Evolutionary conservation across 2,113 vertebrate species (phyloP).

Genomic region (Lepisosteus oculatus): DNA sequence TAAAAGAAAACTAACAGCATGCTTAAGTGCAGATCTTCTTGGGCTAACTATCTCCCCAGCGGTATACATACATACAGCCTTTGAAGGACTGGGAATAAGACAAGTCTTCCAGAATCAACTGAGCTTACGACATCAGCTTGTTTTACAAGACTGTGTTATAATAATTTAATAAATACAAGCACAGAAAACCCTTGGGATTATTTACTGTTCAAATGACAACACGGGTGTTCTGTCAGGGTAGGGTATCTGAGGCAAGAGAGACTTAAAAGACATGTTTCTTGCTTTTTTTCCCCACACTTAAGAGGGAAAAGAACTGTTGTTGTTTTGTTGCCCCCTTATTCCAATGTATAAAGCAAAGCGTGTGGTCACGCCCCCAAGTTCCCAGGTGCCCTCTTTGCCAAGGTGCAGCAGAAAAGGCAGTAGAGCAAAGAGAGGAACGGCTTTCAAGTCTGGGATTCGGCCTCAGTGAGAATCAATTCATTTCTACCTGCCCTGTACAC

Average conservation of each 20-base stretch:
- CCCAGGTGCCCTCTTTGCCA: not conserved
- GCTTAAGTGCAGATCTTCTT: too few species aligned
- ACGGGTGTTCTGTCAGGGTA: too few species aligned
- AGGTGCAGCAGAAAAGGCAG: slow-evolving; percentile 36
- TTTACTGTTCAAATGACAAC: too few species aligned
- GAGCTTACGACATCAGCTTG: not conserved
- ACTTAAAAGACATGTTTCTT: too few species aligned
- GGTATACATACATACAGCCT: too few species aligned
- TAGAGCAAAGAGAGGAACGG: slow-evolving; percentile 64
- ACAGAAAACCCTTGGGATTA: not conserved
- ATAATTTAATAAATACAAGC: not conserved
- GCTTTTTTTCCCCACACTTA: too few species aligned
- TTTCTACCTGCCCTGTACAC: slow-evolving; percentile 95
- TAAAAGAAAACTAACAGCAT: too few species aligned
- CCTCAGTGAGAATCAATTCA: slow-evolving; percentile 93
- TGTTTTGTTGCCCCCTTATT: too few species aligned
- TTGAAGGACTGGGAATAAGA: not conserved
- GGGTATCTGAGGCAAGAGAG: not conserved
- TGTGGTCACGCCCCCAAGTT: too few species aligned
- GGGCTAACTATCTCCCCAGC: too few species aligned
- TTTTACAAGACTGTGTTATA: not conserved
- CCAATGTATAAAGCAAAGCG: too few species aligned
- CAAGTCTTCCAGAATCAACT: not conserved
- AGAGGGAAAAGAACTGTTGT: too few species aligned
- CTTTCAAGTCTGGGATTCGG: slow-evolving; percentile 80